Conservation (phyloP, 2,797 vertebrate genomes). For the Nannoperca australis region DNA sequence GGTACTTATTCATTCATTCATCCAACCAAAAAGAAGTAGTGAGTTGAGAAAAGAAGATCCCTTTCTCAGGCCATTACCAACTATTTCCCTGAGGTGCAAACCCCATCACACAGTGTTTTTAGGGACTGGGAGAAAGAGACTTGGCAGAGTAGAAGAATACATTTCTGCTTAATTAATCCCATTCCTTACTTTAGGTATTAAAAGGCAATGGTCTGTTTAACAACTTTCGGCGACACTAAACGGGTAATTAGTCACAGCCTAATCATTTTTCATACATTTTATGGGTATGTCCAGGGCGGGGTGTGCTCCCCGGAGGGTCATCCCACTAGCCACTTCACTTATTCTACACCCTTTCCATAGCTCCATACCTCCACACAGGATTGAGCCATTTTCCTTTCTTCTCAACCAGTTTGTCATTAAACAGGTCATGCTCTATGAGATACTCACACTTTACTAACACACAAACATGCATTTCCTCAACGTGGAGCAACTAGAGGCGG, state of each 20-base stretch:
- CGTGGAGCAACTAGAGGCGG: slow-evolving; percentile 28
- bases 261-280: slow-evolving; percentile 89
- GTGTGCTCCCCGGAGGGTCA: slow-evolving; percentile 71
- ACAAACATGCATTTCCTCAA: slow-evolving; percentile 45
- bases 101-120: slow-evolving; percentile 78
- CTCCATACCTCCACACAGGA: slow-evolving; percentile 40
- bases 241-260: slow-evolving; percentile 88
- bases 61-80: slow-evolving; percentile 78
- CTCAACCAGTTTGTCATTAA: slow-evolving; percentile 59
- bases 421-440: slow-evolving; percentile 45
- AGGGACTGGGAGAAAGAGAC: slow-evolving; percentile 75
- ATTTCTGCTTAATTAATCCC: slow-evolving; percentile 88
- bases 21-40: slow-evolving; percentile 59
- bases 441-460: slow-evolving; percentile 28
- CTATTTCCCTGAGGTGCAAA: slow-evolving; percentile 77
- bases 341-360: slow-evolving; percentile 55
- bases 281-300: slow-evolving; percentile 80
- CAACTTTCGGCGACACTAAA: slow-evolving; percentile 87
- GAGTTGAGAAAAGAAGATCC: slow-evolving; percentile 70
- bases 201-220: slow-evolving; percentile 90
- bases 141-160: slow-evolving; percentile 85
- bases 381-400: slow-evolving; percentile 58
- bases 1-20: slow-evolving; percentile 66
- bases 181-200: slow-evolving; percentile 87
- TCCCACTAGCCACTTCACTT: slow-evolving; percentile 64